A percentile compares a stretch with the other conserved stretches of the same genome.
Conservation (phyloP, 2,888 invertebrate genomes). For the Amiota minor region DNA sequence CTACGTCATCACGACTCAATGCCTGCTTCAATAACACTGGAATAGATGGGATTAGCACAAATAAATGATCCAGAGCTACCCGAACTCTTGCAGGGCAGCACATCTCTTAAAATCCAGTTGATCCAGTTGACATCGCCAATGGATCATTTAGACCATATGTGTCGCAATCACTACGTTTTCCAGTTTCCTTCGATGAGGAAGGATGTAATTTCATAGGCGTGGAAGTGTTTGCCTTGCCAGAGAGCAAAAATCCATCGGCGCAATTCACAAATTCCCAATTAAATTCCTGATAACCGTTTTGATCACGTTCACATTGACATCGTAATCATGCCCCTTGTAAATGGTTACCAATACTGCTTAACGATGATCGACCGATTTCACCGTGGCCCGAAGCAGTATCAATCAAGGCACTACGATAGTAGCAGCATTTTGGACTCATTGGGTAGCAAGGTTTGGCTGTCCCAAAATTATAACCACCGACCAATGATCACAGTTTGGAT, state of each 20-base stretch:
- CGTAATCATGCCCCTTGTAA: too few relatives aligned
- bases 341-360: background rate
- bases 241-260: background rate
- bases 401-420: background rate
- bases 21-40: slow-evolving; percentile 10
- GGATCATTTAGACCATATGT: background rate
- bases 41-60: background rate
- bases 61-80: slow-evolving; percentile 1
- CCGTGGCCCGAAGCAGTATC: background rate
- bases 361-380: background rate
- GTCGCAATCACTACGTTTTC: too few relatives aligned
- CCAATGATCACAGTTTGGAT: too few relatives aligned
- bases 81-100: background rate
- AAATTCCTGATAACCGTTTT: too few relatives aligned
- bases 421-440: background rate
- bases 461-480: too few relatives aligned
- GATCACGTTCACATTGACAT: too few relatives aligned
- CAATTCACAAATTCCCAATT: background rate
- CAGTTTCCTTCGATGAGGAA: background rate
- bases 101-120: slow-evolving; percentile 15
- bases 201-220: background rate
- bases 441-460: background rate
- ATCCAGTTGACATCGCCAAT: slow-evolving; percentile 3
- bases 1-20: slow-evolving; percentile 26
- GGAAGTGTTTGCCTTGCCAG: background rate